A percentile compares a stretch with the other conserved stretches of the same genome.
Evolutionary conservation across 2,888 invertebrate genomes (phyloP).

Genomic region (Brenthis ino): DNA sequence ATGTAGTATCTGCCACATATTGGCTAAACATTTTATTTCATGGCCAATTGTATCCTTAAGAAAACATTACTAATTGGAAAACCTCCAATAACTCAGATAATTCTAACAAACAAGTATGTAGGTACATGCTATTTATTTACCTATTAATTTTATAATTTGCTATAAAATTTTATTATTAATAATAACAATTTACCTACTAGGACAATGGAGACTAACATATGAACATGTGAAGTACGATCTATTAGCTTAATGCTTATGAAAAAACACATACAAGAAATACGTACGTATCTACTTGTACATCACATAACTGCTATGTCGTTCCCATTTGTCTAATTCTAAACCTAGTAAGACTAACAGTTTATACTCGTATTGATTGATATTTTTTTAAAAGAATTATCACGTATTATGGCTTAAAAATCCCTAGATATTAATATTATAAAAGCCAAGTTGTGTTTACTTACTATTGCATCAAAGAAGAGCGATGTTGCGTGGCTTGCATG

Average conservation of each 20-base stretch:
- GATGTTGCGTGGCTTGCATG: no score
- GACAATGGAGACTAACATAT: constrained; percentile 4
- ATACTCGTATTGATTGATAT: no score
- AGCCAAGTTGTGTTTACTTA: no score
- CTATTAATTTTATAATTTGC: constrained; percentile 6
- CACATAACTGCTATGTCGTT: no score
- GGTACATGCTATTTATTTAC: background rate
- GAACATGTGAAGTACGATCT: background rate
- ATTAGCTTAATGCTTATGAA: background rate
- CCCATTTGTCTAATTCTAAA: no score
- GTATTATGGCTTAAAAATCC: no score
- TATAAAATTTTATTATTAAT: background rate
- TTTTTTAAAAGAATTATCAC: no score
- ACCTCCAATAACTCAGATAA: constrained; percentile 9
- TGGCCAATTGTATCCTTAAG: constrained; percentile 12
- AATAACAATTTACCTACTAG: background rate
- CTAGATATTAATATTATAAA: no score
- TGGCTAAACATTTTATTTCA: constrained; percentile 5
- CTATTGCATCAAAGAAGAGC: no score
- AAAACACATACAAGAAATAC: no score
- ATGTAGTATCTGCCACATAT: background rate
- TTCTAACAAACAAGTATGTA: background rate
- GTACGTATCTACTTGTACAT: no score
- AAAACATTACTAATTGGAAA: constrained; percentile 9
- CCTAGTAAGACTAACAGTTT: no score